These are phyloP conservation scores for Sesia bembeciformis DNA, from an alignment of 2,888 invertebrate species.

Conservation along the genomic window DNA sequence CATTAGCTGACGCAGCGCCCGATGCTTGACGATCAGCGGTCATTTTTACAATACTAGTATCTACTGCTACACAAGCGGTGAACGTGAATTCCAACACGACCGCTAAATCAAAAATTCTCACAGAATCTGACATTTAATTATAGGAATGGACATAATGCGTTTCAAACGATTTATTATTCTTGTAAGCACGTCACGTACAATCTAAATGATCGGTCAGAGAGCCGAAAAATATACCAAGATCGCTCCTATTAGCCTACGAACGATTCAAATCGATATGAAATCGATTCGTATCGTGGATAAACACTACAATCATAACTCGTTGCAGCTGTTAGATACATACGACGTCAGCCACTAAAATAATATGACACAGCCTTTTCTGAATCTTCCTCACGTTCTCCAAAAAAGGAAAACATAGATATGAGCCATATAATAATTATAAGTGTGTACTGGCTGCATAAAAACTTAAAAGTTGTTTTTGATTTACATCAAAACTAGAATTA, in stretches of 20 bases:
- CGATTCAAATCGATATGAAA: slow-evolving; percentile 62
- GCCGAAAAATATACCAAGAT: slow-evolving; percentile 63
- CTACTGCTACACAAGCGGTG: too few relatives aligned
- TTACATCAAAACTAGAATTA: neutral
- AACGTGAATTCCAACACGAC: slow-evolving; percentile 44
- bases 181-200: slow-evolving; percentile 69
- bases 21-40: too few relatives aligned
- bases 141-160: slow-evolving; percentile 61
- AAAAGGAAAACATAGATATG: slow-evolving; percentile 52
- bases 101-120: slow-evolving; percentile 59
- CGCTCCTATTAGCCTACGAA: slow-evolving; percentile 64
- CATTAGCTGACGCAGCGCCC: too few relatives aligned
- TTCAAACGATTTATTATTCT: slow-evolving; percentile 65
- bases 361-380: slow-evolving; percentile 72
- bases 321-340: slow-evolving; percentile 67
- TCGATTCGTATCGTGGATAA: slow-evolving; percentile 64
- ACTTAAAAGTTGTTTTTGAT: neutral
- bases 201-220: slow-evolving; percentile 60
- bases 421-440: slow-evolving; percentile 49
- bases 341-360: slow-evolving; percentile 72
- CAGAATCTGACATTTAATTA: slow-evolving; percentile 68
- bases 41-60: too few relatives aligned
- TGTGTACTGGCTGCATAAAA: slow-evolving; percentile 36
- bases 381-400: slow-evolving; percentile 45
- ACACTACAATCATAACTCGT: slow-evolving; percentile 63